Percentiles rank a stretch among this genome's conserved stretches.
phyloP scores from a whole-genome alignment of 2,797 vertebrate genomes.

The Mus spretus region DNA sequence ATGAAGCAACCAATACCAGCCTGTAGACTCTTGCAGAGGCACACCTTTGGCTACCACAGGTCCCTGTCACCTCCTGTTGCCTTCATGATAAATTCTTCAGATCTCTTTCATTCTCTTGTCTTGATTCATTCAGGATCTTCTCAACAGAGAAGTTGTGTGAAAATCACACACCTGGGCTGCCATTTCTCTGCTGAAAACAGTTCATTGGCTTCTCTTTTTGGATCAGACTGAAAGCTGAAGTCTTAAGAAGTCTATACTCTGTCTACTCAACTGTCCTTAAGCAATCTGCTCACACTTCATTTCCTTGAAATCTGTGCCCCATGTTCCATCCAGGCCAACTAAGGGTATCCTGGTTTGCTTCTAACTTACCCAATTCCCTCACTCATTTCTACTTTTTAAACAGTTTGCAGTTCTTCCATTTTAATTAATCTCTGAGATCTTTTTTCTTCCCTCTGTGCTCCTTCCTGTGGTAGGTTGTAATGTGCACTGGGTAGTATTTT shows the following conservation, averaged over 20 bases:
- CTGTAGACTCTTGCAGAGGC: neutral
- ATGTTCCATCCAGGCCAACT: neutral
- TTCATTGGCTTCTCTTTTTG: neutral
- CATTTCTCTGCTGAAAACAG: neutral
- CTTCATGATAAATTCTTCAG: neutral
- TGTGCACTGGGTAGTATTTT: neutral
- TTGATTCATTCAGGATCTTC: neutral
- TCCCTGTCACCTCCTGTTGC: neutral
- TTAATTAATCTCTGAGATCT: neutral
- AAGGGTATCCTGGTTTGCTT: neutral
- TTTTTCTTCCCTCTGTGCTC: neutral
- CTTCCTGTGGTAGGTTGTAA: neutral
- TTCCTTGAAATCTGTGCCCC: neutral
- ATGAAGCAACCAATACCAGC: neutral
- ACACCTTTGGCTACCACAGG: neutral
- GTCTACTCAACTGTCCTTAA: neutral
- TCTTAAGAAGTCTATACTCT: neutral
- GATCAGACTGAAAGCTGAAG: neutral
- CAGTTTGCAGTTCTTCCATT: neutral
- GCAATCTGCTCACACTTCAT: neutral
- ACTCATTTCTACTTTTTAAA: neutral
- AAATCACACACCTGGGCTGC: neutral
- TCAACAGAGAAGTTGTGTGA: neutral
- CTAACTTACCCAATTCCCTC: neutral
- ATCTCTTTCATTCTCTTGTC: neutral